Percentiles rank a stretch among this genome's conserved stretches.
Conservation (phyloP, 2,888 invertebrate species). For the Torymus auratus region DNA sequence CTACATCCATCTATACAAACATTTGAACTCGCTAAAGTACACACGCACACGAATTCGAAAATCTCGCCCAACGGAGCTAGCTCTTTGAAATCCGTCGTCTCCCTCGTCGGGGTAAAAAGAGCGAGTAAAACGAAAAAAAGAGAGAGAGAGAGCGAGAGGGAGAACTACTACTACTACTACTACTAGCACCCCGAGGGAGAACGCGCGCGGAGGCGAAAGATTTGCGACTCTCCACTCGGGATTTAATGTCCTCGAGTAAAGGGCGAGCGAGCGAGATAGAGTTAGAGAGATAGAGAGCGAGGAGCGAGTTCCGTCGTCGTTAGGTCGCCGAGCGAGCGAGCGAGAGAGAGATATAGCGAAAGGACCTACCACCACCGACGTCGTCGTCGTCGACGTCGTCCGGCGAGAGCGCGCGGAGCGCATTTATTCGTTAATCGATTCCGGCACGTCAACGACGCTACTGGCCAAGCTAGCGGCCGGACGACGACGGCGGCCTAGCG, state of each 20-base stretch:
- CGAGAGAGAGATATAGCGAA: conserved; percentile 42
- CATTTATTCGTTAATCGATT: conserved; percentile 60
- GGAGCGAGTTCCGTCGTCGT: conserved; percentile 49
- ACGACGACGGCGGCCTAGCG: neutral
- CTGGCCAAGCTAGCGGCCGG: too few species aligned
- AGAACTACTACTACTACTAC: neutral
- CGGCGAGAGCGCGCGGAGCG: conserved; percentile 29
- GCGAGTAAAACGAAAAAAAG: conserved; percentile 39
- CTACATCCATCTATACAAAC: conserved; percentile 25
- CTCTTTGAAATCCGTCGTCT: conserved; percentile 51
- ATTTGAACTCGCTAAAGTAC: neutral
- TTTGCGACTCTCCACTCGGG: conserved; percentile 57
- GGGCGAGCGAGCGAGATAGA: conserved; percentile 36
- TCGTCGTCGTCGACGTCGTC: conserved; percentile 51
- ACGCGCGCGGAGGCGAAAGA: conserved; percentile 33
- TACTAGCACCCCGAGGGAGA: conserved; percentile 39
- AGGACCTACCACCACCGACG: conserved; percentile 35
- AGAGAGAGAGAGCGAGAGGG: conserved; percentile 40
- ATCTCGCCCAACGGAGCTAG: conserved; percentile 51
- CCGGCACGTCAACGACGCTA: conserved; percentile 52
- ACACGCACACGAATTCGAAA: conserved; percentile 41
- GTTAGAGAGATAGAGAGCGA: conserved; percentile 39
- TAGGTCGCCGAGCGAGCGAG: conserved; percentile 45
- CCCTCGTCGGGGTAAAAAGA: conserved; percentile 40
- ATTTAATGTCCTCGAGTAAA: conserved; percentile 55